phyloP scores from a whole-genome alignment of 2,888 invertebrate genomes.

The Diplolepis rosae region DNA sequence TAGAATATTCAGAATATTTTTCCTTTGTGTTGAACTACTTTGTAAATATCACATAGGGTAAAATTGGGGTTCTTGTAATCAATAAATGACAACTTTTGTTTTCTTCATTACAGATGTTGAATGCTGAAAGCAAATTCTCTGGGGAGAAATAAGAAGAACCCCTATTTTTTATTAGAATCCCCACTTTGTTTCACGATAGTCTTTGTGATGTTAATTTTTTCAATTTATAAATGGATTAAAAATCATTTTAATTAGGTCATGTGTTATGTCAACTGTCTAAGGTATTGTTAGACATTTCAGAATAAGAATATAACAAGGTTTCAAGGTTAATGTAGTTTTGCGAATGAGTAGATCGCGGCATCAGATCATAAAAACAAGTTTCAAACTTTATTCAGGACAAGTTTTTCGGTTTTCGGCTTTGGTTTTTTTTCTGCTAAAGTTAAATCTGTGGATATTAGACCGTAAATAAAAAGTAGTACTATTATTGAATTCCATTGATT shows the following conservation, averaged over 20 bases:
- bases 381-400: not conserved
- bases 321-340: not conserved
- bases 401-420: too few species aligned
- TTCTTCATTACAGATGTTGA: not conserved
- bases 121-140: not conserved
- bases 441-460: too few species aligned
- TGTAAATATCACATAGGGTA: not conserved
- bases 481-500: too few species aligned
- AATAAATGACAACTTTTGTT: not conserved
- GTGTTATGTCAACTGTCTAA: not conserved
- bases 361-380: not conserved
- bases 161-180: not conserved
- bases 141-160: not conserved
- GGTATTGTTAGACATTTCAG: not conserved
- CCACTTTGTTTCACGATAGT: not conserved
- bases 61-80: not conserved
- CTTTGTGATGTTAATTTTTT: not conserved
- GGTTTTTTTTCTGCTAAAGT: too few species aligned
- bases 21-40: not conserved
- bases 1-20: not conserved
- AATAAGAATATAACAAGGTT: not conserved
- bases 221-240: not conserved
- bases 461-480: too few species aligned
- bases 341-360: not conserved
- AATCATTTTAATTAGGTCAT: not conserved